Evolutionary conservation across 2,888 invertebrate species (phyloP).

Genomic region (Thysanoteuthis rhombus): DNA sequence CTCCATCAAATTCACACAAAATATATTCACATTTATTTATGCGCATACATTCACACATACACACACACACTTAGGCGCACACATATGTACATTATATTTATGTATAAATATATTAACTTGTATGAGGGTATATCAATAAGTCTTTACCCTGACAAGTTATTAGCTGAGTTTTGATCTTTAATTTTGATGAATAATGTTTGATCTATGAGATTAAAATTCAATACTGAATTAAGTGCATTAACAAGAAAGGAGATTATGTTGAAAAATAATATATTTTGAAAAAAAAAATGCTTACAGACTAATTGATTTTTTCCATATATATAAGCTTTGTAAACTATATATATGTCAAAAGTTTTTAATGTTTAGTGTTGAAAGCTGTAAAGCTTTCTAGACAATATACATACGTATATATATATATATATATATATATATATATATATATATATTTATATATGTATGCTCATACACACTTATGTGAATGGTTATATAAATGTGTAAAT

Average conservation of each 20-base stretch:
- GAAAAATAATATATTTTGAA: background rate
- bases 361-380: too few species aligned
- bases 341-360: too few species aligned
- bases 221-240: too few species aligned
- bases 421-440: background rate
- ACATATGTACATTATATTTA: background rate
- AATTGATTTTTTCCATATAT: too few species aligned
- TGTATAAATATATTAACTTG: background rate
- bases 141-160: too few species aligned
- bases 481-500: background rate
- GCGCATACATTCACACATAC: background rate
- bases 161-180: too few species aligned
- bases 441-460: background rate
- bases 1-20: too few species aligned
- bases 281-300: background rate
- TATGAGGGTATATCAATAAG: background rate
- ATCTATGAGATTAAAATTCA: too few species aligned
- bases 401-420: background rate
- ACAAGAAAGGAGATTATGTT: too few species aligned
- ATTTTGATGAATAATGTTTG: too few species aligned
- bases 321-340: too few species aligned
- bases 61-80: background rate
- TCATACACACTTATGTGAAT: background rate
- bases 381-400: too few species aligned
- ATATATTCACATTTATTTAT: background rate